Evolutionary conservation across 2,888 invertebrate genomes (phyloP), one percentile per base, ranked within the genome.

Genomic region (Ommatoiulus sabulosus): DNA sequence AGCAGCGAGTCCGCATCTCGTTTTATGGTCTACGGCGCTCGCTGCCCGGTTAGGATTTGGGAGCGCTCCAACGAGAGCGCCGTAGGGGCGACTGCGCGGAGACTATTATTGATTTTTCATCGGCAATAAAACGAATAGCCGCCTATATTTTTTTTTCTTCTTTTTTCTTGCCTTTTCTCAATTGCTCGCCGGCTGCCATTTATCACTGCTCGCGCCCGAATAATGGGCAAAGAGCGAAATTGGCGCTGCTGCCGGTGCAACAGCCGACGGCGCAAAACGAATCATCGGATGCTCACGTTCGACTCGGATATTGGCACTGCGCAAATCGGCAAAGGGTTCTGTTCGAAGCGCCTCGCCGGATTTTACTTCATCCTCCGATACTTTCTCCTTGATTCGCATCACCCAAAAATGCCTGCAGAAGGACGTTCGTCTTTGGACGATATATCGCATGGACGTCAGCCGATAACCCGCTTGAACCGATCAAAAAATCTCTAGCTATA

Each of bases 71-170:
- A 63, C 17, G 17, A 63, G 63, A 63, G 17, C 20, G 63, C 17
- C 17, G 17, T 17, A 63, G n/a, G 63, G 63, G 20, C n/a, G 63
- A 63, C 63, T 63, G 63, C n/a, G 63, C n/a, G 20, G 63, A 63
- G 20, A 63, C 63, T 20, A 5, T 63, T 63, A 63, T 63, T 63
- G 63, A 63, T 63, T 63, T 63, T 63, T 63, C 63, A 63, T 63
- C n/a, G 63, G 63, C 63, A 63, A 63, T 63, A 63, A 63, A 63
- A 63, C 17, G 63, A 63, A 63, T 63, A 63, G 63, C 63, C 63
- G 63, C 63, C 20, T 63, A n/a, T 17, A n/a, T 63, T 63, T 63
- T 20, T 63, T 20, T 20, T 63, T 20, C 63, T 20, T 20, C 5
- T 63, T 52, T 48, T 52, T 52, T 52, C 52, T 52, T 52, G 52